Percentiles rank a stretch among this genome's conserved stretches.
Conservation (phyloP, 2,113 vertebrate species). For the Catharus fuscescens region DNA sequence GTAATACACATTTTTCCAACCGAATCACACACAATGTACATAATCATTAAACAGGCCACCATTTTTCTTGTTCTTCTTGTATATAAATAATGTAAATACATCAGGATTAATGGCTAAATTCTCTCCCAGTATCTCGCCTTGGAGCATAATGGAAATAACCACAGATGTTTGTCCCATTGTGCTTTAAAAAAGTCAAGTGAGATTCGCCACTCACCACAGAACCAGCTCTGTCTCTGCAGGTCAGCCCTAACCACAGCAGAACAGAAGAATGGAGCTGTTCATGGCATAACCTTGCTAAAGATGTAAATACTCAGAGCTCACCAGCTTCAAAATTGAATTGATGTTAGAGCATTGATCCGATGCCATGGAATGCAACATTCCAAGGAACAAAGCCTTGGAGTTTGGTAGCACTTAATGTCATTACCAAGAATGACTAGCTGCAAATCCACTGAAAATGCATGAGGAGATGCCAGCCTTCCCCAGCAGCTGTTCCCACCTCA, state of each 20-base stretch:
- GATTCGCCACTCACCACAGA: conserved; percentile 2
- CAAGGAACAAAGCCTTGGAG: background rate
- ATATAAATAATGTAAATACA: conserved; percentile 52
- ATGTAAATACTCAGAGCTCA: conserved; percentile 17
- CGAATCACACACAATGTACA: conserved; percentile 25
- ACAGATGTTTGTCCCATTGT: conserved; percentile 1
- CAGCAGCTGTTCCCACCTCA: conserved; percentile 32
- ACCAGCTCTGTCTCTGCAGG: background rate
- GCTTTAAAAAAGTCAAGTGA: background rate
- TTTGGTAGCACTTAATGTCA: conserved; percentile 41
- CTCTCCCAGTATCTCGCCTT: background rate
- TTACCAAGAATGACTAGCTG: conserved; percentile 22
- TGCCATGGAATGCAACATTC: background rate
- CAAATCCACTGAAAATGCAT: conserved; percentile 42
- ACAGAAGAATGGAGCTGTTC: background rate
- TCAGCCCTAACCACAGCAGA: background rate
- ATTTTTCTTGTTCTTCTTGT: conserved; percentile 38
- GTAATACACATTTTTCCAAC: conserved; percentile 52
- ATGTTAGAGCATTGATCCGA: background rate
- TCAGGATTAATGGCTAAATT: conserved; percentile 31
- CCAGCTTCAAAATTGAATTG: background rate
- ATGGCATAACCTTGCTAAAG: background rate
- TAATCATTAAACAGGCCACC: conserved; percentile 43
- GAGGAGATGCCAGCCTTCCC: conserved; percentile 45
- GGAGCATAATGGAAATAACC: conserved; percentile 16